These are phyloP conservation scores for Oxygymnocypris stewartii DNA, from an alignment of 2,113 vertebrate species.

Conservation along the genomic window DNA sequence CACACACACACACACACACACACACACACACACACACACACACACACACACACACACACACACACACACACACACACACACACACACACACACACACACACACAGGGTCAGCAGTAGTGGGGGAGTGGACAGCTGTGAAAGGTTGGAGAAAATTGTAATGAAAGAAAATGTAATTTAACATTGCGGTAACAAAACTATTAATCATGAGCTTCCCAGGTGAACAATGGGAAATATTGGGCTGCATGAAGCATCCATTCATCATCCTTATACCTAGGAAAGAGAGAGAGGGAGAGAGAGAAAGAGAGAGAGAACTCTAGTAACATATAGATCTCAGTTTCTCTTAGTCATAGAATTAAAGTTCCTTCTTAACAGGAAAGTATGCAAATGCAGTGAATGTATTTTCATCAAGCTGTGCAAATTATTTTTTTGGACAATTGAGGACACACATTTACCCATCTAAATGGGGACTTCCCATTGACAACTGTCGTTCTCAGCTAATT, in stretches of 20 bases:
- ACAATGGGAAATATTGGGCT: constrained; percentile 65
- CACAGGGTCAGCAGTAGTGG: constrained; percentile 6
- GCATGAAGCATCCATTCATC: constrained; percentile 72
- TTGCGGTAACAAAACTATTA: constrained; percentile 77
- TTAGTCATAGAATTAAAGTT: background rate
- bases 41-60: background rate
- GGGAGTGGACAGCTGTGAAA: constrained; percentile 67
- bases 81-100: no score
- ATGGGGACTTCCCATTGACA: background rate
- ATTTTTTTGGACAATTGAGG: background rate
- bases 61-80: background rate
- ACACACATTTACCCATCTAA: background rate
- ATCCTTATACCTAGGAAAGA: constrained; percentile 55
- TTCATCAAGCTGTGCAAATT: background rate
- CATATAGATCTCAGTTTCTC: constrained; percentile 2
- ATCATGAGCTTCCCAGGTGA: constrained; percentile 77
- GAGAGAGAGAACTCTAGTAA: constrained; percentile 3
- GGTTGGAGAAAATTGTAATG: constrained; percentile 65
- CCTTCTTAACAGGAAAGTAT: background rate
- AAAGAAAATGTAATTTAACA: constrained; percentile 77
- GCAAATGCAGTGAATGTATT: constrained; percentile 4
- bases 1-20: background rate
- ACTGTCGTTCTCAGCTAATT: background rate
- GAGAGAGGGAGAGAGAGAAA: background rate
- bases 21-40: background rate